Conservation (phyloP, 2,113 vertebrate genomes). For the Rhodinocichla rosea region DNA sequence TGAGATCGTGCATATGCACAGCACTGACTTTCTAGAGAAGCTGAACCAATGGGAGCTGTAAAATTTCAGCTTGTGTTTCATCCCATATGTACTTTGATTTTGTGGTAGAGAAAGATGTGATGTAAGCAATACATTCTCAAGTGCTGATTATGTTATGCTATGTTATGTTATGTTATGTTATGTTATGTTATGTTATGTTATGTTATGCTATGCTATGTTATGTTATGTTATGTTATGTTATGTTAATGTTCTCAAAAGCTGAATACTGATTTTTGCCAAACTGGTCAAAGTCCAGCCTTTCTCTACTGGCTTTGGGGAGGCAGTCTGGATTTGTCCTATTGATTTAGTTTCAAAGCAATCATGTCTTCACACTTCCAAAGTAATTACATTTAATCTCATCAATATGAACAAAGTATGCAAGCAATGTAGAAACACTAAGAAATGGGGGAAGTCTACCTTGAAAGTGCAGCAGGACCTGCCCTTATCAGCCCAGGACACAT, state of each 20-base stretch:
- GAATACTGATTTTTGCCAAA: not conserved
- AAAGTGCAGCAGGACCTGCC: not conserved
- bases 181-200: not conserved
- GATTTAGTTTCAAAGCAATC: not conserved
- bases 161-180: not conserved
- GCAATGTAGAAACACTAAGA: not conserved
- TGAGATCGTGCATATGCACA: not conserved
- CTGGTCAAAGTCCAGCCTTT: not conserved
- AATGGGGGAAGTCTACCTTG: not conserved
- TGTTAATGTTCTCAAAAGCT: not conserved
- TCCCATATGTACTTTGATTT: not conserved
- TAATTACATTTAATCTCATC: slow-evolving; percentile 9
- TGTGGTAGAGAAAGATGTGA: not conserved
- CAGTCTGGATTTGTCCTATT: not conserved
- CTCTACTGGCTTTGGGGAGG: not conserved
- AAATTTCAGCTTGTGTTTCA: not conserved
- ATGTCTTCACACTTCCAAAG: slow-evolving; percentile 4
- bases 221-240: not conserved
- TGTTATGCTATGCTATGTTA: not conserved
- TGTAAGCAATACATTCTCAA: not conserved
- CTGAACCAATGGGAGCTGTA: not conserved
- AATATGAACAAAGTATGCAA: not conserved
- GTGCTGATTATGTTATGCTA: not conserved
- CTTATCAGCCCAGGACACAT: not conserved
- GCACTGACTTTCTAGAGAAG: not conserved